phyloP scores from a whole-genome alignment of 2,797 vertebrate genomes.

The Alfaro cultratus region DNA sequence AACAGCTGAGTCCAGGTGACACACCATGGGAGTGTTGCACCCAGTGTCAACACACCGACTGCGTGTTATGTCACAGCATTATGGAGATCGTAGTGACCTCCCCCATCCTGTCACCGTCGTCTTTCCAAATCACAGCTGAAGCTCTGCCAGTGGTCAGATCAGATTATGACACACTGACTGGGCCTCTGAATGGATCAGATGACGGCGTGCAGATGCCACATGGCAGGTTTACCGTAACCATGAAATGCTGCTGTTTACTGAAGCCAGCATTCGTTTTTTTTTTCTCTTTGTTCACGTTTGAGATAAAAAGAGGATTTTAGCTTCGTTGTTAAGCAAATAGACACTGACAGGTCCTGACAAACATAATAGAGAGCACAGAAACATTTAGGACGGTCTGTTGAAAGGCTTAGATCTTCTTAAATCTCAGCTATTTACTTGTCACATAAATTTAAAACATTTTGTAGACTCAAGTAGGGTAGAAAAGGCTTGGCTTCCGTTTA shows the following conservation, averaged over 20 bases:
- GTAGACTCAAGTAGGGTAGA: not conserved
- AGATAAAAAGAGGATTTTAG: constrained; percentile 6
- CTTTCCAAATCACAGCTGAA: constrained; percentile 18
- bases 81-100: constrained; percentile 18
- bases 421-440: not conserved
- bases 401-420: not conserved
- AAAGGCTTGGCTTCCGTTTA: not conserved
- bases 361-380: not conserved
- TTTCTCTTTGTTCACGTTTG: not conserved
- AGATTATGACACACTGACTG: constrained; percentile 27
- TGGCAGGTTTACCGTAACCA: constrained; percentile 8
- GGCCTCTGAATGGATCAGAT: constrained; percentile 24
- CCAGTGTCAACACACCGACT: constrained; percentile 59
- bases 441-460: not conserved
- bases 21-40: constrained; percentile 56
- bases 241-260: constrained; percentile 10
- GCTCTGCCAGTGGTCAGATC: constrained; percentile 13
- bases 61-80: constrained; percentile 58
- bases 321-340: not conserved
- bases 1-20: constrained; percentile 57
- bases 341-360: not conserved
- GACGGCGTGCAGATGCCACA: constrained; percentile 4
- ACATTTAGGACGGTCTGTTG: not conserved
- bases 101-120: constrained; percentile 3
- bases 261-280: not conserved